phyloP scores from a whole-genome alignment of 2,888 invertebrate genomes.

The Dilophus febrilis region DNA sequence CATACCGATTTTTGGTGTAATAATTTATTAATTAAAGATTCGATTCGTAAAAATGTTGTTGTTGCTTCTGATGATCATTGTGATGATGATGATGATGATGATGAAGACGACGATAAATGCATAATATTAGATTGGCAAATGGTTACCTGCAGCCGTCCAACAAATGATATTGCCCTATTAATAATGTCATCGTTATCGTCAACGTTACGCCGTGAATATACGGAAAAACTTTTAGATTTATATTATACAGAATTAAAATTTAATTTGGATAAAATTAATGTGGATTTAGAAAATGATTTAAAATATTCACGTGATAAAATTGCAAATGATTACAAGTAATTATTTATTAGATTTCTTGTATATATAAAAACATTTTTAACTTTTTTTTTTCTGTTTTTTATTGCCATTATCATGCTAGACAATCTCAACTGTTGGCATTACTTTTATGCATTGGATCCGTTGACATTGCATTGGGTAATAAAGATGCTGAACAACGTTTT shows the following conservation, averaged over 20 bases:
- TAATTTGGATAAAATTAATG: conserved; percentile 41
- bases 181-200: conserved; percentile 56
- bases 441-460: conserved; percentile 65
- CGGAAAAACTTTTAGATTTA: conserved; percentile 44
- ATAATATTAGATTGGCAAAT: conserved; percentile 70
- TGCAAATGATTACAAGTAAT: conserved; percentile 33
- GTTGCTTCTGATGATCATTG: conserved; percentile 34
- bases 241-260: conserved; percentile 49
- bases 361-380: no score
- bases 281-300: conserved; percentile 40
- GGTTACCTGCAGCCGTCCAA: conserved; percentile 60
- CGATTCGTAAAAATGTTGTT: no score
- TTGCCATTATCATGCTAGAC: conserved; percentile 18
- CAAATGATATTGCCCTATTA: conserved; percentile 59
- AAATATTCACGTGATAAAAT: conserved; percentile 36
- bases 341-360: not conserved
- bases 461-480: conserved; percentile 61
- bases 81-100: conserved; percentile 24
- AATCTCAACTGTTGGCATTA: conserved; percentile 56
- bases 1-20: conserved; percentile 78
- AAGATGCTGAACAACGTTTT: conserved; percentile 55
- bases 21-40: conserved; percentile 44
- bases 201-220: conserved; percentile 45
- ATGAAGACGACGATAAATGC: conserved; percentile 31
- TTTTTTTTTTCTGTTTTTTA: not conserved